These are phyloP conservation scores for Malaclemys terrapin DNA, from an alignment of 2,113 vertebrate species.

Conservation along the genomic window DNA sequence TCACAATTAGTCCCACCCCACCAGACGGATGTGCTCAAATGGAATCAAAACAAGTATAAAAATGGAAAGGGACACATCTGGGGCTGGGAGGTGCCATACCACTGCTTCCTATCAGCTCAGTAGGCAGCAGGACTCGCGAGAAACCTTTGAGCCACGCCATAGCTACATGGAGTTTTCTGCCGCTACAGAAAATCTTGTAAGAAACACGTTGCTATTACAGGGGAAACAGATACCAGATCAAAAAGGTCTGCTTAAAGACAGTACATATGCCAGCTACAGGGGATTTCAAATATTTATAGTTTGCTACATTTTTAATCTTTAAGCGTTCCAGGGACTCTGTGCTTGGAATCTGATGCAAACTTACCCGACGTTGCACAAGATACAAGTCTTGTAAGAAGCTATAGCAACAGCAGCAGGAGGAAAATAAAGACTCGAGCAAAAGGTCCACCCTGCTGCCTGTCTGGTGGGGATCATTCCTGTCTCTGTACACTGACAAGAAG, in stretches of 20 bases:
- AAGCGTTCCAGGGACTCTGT: constrained; percentile 69
- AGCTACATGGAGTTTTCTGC: not conserved
- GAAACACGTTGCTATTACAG: constrained; percentile 43
- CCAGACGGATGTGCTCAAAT: not conserved
- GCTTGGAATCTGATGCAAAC: constrained; percentile 28
- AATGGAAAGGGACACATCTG: not conserved
- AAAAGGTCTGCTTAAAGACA: constrained; percentile 81
- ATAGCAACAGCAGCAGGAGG: not conserved
- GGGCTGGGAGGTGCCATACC: not conserved
- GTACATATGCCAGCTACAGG: constrained; percentile 79
- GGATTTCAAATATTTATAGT: constrained; percentile 86
- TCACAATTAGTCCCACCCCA: not conserved
- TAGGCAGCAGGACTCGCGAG: not conserved
- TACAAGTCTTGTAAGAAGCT: not conserved
- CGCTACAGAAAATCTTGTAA: not conserved
- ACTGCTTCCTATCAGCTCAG: accelerated
- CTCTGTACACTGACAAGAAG: not conserved
- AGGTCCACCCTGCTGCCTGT: not conserved
- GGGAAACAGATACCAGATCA: constrained; percentile 80
- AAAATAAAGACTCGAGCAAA: not conserved
- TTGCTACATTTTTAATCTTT: constrained; percentile 83
- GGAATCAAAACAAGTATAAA: not conserved
- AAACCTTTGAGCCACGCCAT: not conserved
- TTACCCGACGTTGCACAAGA: constrained; percentile 19
- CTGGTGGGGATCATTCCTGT: not conserved